Evolutionary conservation across 2,797 vertebrate species (phyloP), one percentile per base, ranked within the genome.

Genomic region (Darevskia nairensis): DNA sequence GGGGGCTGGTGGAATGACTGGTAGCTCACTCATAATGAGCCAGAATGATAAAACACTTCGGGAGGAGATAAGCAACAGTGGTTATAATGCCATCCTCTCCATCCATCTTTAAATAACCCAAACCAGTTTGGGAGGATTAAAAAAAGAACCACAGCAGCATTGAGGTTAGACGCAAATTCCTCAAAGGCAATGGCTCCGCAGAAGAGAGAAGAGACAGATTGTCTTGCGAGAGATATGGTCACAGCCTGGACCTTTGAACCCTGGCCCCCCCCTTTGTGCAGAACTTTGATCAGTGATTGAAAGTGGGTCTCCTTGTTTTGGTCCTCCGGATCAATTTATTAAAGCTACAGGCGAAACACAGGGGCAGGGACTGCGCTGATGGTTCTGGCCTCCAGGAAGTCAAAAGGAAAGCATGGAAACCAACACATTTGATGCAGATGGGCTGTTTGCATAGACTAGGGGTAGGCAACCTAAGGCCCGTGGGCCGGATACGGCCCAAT

Each of bases 81-180:
- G 21, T 89, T 86, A 87, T 32, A 71, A 7, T 17, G 3, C 13
- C 23, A 10, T 50, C n/a, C 11, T 4, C 1, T 0, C 90, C 89
- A 81, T 90, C 76, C 32, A 50, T 90, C 89, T 94, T 91, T 87
- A 90, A 91, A 93, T 90, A 93, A 89, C 81, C 15, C 8, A 84
- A 88, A 76, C 10, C 29, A 55, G 44, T 86, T 92, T 86, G n/a
- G 64, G 80, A 66, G 85, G 86, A 84, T 84, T 86, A 86, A 77
- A 92, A 90, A 80, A 0, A 50, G 15, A 3, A 13, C 50, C 50
- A 55, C 50, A 55, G 13, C 0, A 15, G 80, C 66, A 0, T 1
- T 6, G 2, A 0, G 46, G 5, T 10, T 89, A 82, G 75, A 84
- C 9, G 29, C 79, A 32, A 64, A 4, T 75, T 85, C 75, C 85